Base-by-base conservation (phyloP, 1,140 invertebrate species). In the Eciton burchellii region DNA sequence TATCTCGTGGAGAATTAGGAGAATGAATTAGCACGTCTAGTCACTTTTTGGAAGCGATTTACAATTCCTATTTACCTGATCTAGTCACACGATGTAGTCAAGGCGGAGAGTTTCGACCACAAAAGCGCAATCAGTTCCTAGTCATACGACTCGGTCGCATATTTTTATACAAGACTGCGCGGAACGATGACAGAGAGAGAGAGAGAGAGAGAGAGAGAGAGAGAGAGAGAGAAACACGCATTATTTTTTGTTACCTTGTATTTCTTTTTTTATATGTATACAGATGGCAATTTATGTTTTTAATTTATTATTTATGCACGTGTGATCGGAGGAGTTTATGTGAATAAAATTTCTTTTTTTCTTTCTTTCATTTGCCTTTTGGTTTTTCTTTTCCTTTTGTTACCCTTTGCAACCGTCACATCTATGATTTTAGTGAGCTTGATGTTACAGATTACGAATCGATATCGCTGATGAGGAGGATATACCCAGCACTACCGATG, bases 41-140 rank as follows among this genome's bases (percentile, higher is more conserved):
- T 92, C 90, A 90, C 89, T 90, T 90, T 88, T 90, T 88, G 74
- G 81, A 91, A 82, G 83, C 85, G 59, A 84, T 90, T 90, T 90
- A 90, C 84, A 83, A 91, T 88, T 84, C 86, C 84, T 81, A 85
- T 35, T 6, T 85, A 84, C 70, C 84, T 88, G 87, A 89, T 85
- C 90, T 91, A 91, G 91, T 91, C 91, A 90, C 84, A 84, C 82
- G 85, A 89, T 77, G 60, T 89, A 89, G 82, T 91, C 89, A 84
- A 66, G 49, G 3, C 26, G 62, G 54, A 60, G 45, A 57, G 82
- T 72, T 49, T 60, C 52, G 43, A 81, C 56, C 45, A 60, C 52
- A 19, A 52, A n/a, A 35, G 57, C 65, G 24, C 83, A 73, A 52
- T 72, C 57, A 81, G 81, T 84, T 89, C 66, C 66, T 86, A 56